These are phyloP conservation scores for Columba livia DNA, from an alignment of 2,113 vertebrate species.

Conservation along the genomic window DNA sequence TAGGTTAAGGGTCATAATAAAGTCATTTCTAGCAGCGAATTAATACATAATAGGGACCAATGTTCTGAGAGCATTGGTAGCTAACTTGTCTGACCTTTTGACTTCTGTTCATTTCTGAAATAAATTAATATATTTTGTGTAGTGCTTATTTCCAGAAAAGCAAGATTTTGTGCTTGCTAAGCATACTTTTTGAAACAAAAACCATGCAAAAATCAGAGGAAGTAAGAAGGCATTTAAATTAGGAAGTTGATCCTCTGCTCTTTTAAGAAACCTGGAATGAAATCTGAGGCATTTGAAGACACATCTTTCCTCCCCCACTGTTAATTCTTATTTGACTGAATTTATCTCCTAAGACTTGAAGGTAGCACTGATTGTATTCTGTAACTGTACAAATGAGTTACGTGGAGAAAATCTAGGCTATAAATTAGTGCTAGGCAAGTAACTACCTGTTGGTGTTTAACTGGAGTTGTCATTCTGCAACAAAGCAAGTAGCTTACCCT, in stretches of 20 bases:
- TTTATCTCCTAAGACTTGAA: neutral
- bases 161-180: neutral
- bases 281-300: neutral
- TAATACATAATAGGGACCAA: neutral
- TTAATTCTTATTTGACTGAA: neutral
- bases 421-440: neutral
- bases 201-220: neutral
- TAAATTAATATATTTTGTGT: neutral
- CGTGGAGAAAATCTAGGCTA: neutral
- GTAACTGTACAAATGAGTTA: neutral
- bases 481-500: neutral
- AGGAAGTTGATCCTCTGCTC: neutral
- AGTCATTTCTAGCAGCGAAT: neutral
- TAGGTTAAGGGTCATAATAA: neutral
- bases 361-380: neutral
- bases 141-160: neutral
- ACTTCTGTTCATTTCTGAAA: neutral
- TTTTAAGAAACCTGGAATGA: neutral
- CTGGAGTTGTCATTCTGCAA: neutral
- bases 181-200: neutral
- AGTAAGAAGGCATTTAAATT: neutral
- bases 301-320: neutral
- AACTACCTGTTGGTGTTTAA: neutral
- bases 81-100: neutral
- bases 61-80: neutral